Conservation (phyloP, 2,888 invertebrate species). For the Polia nebulosa region DNA sequence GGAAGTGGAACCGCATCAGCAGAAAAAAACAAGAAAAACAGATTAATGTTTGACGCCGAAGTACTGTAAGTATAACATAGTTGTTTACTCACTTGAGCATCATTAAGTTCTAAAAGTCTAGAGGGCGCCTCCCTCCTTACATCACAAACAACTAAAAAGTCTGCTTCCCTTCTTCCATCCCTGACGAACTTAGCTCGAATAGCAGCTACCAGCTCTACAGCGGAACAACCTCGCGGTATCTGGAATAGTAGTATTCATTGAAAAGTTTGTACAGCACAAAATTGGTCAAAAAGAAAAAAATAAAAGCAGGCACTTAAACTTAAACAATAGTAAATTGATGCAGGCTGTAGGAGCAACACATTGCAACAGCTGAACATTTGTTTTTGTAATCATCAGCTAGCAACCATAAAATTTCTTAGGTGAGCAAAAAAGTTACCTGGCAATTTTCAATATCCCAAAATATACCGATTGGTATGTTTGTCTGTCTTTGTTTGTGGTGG, state of each 20-base stretch:
- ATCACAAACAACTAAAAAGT: constrained; percentile 97
- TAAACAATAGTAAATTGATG: background rate
- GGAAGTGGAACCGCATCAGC: too few relatives aligned
- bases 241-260: constrained; percentile 70
- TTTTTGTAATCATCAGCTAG: background rate
- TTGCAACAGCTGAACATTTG: background rate
- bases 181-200: constrained; percentile 94
- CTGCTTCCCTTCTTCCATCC: constrained; percentile 94
- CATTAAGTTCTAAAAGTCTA: constrained; percentile 95
- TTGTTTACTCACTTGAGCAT: constrained; percentile 93
- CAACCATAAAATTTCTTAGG: background rate
- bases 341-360: background rate
- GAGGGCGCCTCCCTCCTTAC: constrained; percentile 94
- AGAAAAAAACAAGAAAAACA: too few relatives aligned
- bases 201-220: constrained; percentile 94
- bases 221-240: constrained; percentile 96
- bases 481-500: constrained; percentile 81
- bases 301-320: background rate
- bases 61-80: background rate
- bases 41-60: background rate
- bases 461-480: constrained; percentile 93
- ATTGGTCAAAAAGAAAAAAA: background rate
- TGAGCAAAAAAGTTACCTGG: constrained; percentile 87
- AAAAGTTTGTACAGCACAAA: background rate
- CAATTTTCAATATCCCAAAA: constrained; percentile 99